Evolutionary conservation across 1,140 invertebrate genomes (phyloP), one percentile per base, ranked within the genome.

Genomic region (Anastrepha ludens): DNA sequence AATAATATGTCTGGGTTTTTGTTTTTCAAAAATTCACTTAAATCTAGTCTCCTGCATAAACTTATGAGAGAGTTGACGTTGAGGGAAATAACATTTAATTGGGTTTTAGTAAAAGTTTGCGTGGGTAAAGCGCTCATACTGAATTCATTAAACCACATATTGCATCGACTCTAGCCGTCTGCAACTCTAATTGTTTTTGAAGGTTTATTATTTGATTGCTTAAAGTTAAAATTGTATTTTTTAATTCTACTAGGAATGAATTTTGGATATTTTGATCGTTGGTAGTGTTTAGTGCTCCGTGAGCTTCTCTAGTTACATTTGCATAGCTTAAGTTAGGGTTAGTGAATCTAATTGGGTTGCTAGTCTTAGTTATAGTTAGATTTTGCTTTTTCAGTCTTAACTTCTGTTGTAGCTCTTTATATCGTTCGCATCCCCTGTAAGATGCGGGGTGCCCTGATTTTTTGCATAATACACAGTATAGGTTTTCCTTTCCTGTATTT

Each of bases 401-500:
- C 29, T 58, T 67, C 9, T 70, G 15, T 70, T 70, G 65, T 11
- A 87, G 15, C n/a, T 70, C 64, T 17, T 87, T 87, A 20, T 87
- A 87, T 44, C 47, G 44, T 60, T 86, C 85, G 41, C 59, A 86
- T 39, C 85, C 85, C n/a, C n/a, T 86, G 47, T 64, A 86, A 8
- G 85, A 86, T 47, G 50, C 58, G 4, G 29, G 88, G 17, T 15
- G 59, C 8, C 85, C 85, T n/a, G 41, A 86, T 86, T 87, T 87
- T 70, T 87, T 87, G 62, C 86, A 87, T 50, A 87, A 9, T 2
- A 87, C 47, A 15, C 86, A 87, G n/a, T 29, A 70, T 20, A 87
- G 47, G 7, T 70, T 87, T 9, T 58, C 17, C 7, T 50, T 20
- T 70, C 70, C 64, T 20, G 65, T 58, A 11, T n/a, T 9, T 2